Base-by-base conservation (phyloP, 92 coral and sea anemone genomes). In the Epizoanthus illoricatus region DNA sequence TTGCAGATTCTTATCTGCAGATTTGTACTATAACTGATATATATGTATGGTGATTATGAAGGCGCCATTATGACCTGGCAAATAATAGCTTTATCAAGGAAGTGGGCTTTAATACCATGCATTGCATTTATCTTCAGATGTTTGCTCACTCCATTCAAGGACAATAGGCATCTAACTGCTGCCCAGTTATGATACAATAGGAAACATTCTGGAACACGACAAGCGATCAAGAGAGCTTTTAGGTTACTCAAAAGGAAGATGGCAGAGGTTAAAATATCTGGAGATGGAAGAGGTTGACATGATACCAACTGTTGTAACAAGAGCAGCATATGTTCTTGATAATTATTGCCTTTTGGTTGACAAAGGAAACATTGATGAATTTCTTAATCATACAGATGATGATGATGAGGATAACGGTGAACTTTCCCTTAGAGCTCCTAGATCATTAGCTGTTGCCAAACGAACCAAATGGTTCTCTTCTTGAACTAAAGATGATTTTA, bases 271-370 rank as follows among this genome's bases (percentile, higher is more conserved):
- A 71, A 76, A 66, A 54, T 49, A 56, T 59, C 65, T 85, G 65
- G 85, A 78, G 10, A 85, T 85, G 88, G 71, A 76, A 55, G 19
- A 67, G 43, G 75, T 76, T 8, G 21, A 69, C 17, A 79, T 78
- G 59, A 58, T 85, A 33, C 68, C 75, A 54, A 63, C 68, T 4
- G 70, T 79, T 52, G 40, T 85, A 41, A 58, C 84, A 18, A n/a
- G n/a, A n/a, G 84, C 88, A 65, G 88, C 85, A 49, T 79, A 85
- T 69, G 85, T 79, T 47, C 74, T 85, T n/a, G 85, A 85, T 84
- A 85, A 85, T 67, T 79, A 76, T 75, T 85, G 88, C 54, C 69
- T 85, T 17, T 23, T 85, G 71, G 84, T 71, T 39, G 88, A 76
- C 15, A 71, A 75, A 79, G 86, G 86, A 21, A n/a, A 61, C 85